Base-by-base conservation (phyloP, 2,888 invertebrate genomes). In the Oscheius sp. region DNA sequence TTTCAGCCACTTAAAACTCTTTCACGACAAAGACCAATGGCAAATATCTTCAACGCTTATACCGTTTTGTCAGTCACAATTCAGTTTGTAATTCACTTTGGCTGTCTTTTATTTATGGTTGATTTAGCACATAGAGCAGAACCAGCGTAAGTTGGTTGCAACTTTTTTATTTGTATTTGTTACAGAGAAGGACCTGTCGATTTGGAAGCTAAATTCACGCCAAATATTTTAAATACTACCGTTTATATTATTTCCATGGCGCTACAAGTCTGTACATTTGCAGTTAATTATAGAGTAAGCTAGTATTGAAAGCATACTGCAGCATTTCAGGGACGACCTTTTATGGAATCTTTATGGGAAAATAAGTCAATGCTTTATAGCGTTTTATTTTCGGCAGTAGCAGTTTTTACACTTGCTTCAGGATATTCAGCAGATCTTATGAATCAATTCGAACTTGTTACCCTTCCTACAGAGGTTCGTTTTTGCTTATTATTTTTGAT, bases 241-340 rank as follows among this genome's bases (percentile, higher is more conserved):
- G 96, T 99, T 15, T 99, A 98, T 87, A 93, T 99, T 70, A 95
- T 98, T 84, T 96, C 96, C 1, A 92, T 97, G 92, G 92, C 96
- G 17, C 89, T 99, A 73, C 98, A 99, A 90, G 92, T 98, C 78
- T 94, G 95, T 1, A 98, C 98, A 12, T 98, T 99, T 89, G 96
- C 96, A 69, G 95, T 99, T 70, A 99, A 99, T 89, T 98, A 99
- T 87, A 92, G 96, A 91, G 96, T 96, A 89, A 88, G 88, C 83
- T 25, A 20, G 61, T 20, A 15, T 8, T 33, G 23, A 23, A 20
- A 20, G 5, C 25, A 17, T 17, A 55, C 29, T 3, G 3, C 12
- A 20, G 6, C n/a, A 84, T 87, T 87, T 17, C 87, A 96, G 96
- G 98, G 98, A 5, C 92, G 94, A 87, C 98, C 98, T 2, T 99